Evolutionary conservation across 2,888 invertebrate species (phyloP).

Genomic region (Caenorhabditis zanzibari): DNA sequence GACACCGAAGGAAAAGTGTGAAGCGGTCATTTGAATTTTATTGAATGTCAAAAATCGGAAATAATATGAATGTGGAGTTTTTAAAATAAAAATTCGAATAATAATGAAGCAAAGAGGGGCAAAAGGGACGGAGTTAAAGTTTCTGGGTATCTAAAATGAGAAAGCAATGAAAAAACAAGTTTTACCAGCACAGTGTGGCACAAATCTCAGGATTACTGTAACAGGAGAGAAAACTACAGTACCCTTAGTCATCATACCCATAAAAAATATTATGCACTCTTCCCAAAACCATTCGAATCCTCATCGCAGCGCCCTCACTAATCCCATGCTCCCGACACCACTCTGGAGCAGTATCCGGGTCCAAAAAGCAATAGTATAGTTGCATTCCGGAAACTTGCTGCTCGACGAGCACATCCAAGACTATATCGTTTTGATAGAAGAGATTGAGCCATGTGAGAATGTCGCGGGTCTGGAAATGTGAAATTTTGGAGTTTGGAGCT

Average conservation of each 20-base stretch:
- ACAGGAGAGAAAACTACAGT: no score
- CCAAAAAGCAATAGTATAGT: slow-evolving; percentile 7
- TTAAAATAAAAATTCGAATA: neutral
- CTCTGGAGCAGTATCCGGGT: neutral
- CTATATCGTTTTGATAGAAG: neutral
- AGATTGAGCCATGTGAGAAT: neutral
- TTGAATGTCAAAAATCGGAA: neutral
- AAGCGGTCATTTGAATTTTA: neutral
- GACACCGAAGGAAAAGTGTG: slow-evolving; percentile 15
- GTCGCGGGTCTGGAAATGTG: slow-evolving; percentile 7
- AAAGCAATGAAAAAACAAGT: no score
- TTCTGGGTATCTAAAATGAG: no score
- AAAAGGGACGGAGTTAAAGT: neutral
- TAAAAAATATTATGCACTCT: slow-evolving; percentile 15
- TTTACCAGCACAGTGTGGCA: no score
- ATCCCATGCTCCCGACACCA: neutral
- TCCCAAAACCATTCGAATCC: slow-evolving; percentile 1
- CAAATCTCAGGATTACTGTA: no score
- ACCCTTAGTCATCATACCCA: neutral
- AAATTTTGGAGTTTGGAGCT: neutral
- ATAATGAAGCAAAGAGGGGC: neutral
- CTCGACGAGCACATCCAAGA: neutral
- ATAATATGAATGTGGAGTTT: neutral
- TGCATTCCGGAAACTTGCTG: neutral
- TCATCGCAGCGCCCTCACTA: neutral